Conservation (phyloP, 2,888 invertebrate species). For the Anthophora plumipes region DNA sequence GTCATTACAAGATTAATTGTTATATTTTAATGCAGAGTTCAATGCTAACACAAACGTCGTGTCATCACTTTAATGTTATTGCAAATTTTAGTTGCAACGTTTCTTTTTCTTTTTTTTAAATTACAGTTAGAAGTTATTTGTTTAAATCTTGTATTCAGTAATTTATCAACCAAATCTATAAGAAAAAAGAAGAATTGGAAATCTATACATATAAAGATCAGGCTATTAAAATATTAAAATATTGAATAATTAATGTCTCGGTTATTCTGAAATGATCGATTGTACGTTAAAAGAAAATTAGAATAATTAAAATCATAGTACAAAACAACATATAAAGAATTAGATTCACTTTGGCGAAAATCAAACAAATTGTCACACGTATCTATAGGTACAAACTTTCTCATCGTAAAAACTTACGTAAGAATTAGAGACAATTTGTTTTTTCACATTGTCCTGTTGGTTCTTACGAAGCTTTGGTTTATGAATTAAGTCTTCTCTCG, state of each 20-base stretch:
- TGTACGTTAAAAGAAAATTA: not conserved
- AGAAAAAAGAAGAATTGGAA: too few species aligned
- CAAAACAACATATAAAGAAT: not conserved
- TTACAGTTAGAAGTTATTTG: not conserved
- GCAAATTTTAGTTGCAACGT: not conserved
- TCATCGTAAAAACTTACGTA: constrained; percentile 75
- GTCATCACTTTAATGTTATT: not conserved
- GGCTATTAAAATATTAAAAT: too few species aligned
- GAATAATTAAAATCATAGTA: not conserved
- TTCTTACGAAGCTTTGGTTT: constrained; percentile 73
- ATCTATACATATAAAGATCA: too few species aligned
- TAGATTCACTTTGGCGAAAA: not conserved
- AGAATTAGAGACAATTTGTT: constrained; percentile 71
- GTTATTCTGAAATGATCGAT: not conserved
- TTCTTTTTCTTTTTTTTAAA: not conserved
- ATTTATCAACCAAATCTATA: too few species aligned
- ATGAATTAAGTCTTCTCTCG: constrained; percentile 68
- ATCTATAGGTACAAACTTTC: not conserved
- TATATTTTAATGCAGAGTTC: not conserved
- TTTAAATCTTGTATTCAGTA: too few species aligned
- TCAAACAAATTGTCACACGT: constrained; percentile 1
- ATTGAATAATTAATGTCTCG: too few species aligned
- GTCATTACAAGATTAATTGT: not conserved
- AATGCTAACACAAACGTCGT: not conserved
- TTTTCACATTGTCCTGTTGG: constrained; percentile 38